Evolutionary conservation across 2,113 vertebrate genomes (phyloP), one percentile per base, ranked within the genome.

Genomic region (Herpetotheres cachinnans): DNA sequence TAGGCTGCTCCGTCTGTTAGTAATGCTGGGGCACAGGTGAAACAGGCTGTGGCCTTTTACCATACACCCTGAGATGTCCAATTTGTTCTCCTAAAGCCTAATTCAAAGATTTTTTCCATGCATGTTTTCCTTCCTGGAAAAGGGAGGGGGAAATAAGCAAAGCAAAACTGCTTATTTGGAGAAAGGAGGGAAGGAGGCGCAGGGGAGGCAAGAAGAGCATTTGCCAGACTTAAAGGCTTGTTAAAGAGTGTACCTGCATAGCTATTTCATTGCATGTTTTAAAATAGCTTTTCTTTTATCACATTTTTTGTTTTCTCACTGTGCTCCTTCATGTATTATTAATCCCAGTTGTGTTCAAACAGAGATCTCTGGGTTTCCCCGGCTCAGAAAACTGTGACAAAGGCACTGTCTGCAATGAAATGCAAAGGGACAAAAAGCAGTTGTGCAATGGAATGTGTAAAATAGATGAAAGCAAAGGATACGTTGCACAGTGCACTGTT

Each of bases 401-500:
- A 61, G 76, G 61, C 49, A 2, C 58, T 0, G 36, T 4, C 55
- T 46, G 63, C 62, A 16, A 3, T 5, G 52, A 1, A 17, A 17
- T 1, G 21, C 72, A 21, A 16, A 40, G 47, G 69, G 27, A 55
- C 17, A 17, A 22, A 30, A 24, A 36, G 50, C 70, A 22, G 32
- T 8, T 14, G 55, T 29, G 29, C 65, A 7, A 1, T 1, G 29
- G 42, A 17, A 30, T 0, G 4, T 3, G 69, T 32, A 1, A 24
- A 65, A 13, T 4, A 6, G 72, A 4, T 5, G 74, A 4, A 21
- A 32, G 21, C 32, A 27, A 27, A 46, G n/a, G 25, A 3, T 2
- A 47, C 1, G 7, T 1, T 10, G 32, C n/a, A 3, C 10, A 6
- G 47, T 2, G 34, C 44, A 3, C 27, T 1, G 4, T 2, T 17